Evolutionary conservation across 2,888 invertebrate species (phyloP).

Genomic region (Tanypteryx hageni): DNA sequence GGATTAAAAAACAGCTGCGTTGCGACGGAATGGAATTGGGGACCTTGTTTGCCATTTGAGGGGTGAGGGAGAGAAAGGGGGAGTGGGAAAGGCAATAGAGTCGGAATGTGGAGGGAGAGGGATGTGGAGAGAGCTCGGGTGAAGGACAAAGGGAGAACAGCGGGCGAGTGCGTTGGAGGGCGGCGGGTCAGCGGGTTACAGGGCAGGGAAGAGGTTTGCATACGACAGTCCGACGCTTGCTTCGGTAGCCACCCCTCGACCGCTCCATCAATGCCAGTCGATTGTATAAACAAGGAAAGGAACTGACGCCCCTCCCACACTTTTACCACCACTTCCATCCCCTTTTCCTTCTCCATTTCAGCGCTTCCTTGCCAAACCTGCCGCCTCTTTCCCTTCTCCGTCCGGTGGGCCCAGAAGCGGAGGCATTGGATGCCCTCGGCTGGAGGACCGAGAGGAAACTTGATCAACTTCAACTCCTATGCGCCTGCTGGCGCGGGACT

Average conservation of each 20-base stretch:
- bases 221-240: conserved; percentile 38
- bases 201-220: background rate
- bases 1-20: background rate
- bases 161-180: background rate
- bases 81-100: background rate
- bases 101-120: background rate
- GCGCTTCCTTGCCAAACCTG: background rate
- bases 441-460: too few species aligned
- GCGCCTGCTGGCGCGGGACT: background rate
- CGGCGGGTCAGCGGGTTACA: background rate
- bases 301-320: background rate
- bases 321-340: background rate
- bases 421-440: too few species aligned
- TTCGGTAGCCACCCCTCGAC: conserved; percentile 38
- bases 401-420: too few species aligned
- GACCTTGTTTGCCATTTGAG: conserved; percentile 51
- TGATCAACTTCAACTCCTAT: too few species aligned
- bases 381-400: background rate
- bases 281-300: conserved; percentile 53
- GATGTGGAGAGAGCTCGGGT: background rate
- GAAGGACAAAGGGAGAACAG: background rate
- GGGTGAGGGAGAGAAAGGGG: conserved; percentile 1
- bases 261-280: conserved; percentile 39
- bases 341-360: background rate
- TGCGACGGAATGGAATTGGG: conserved; percentile 37